Base-by-base conservation (phyloP, 2,113 vertebrate genomes). In the Suncus etruscus region DNA sequence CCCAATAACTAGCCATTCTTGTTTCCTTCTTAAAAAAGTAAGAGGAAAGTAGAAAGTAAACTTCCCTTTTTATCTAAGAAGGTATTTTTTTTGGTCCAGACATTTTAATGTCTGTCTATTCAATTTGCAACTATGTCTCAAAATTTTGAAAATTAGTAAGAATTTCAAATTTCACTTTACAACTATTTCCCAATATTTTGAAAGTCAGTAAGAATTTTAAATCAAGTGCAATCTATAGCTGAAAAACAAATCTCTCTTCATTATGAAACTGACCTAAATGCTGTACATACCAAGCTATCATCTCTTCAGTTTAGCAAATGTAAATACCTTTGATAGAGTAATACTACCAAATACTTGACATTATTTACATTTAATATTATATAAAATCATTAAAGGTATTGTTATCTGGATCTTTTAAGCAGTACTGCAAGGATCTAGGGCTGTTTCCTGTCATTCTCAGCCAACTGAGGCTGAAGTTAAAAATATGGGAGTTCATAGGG, bases 131-230 rank as follows among this genome's bases (percentile, higher is more conserved):
- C 39, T 84, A 81, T 25, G 11, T 91, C 39, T 39, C 68, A 73
- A 89, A 31, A 70, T 66, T 79, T 65, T 73, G 3, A 77, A 51
- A 83, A 12, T 73, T 29, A 31, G 1, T 65, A 82, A 87, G 10
- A 70, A 90, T 83, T 72, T 70, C 58, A 82, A 92, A 61, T 29
- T 77, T 90, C 51, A 88, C 32, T 85, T 81, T 79, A 11, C 45
- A 87, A 66, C 31, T 84, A 81, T 25, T 14, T 91, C 39, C 39
- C 68, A 73, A 89, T 39, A 70, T 66, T 79, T 65, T 73, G 3
- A 77, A 51, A 83, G 12, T 73, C 31, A 31, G 1, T 65, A 82
- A 87, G 10, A 70, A 90, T 83, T 72, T 70, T 50, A 82, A 92
- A 61, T 29, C 15, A 75, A 69, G 86, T 83, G 32, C 31, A 50